Conservation (phyloP, 2,888 invertebrate genomes). For the Loripinus fragilis region DNA sequence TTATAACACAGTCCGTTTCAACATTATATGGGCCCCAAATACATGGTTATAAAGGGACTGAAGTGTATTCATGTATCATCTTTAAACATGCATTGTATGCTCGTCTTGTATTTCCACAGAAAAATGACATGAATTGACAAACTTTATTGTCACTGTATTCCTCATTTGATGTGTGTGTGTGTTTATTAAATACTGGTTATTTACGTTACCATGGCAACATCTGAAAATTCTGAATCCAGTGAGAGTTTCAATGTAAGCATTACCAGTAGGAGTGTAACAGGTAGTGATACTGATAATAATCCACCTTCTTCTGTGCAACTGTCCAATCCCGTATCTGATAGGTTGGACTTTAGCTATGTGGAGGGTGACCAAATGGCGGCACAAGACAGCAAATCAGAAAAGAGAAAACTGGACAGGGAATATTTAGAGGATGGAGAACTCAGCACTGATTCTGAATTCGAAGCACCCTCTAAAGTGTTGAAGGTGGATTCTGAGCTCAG, state of each 20-base stretch:
- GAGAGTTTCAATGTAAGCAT: too few species aligned
- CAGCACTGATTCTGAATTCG: conserved; percentile 7
- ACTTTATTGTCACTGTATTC: too few species aligned
- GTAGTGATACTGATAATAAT: conserved; percentile 23
- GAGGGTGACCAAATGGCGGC: conserved; percentile 59
- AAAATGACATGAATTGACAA: neutral
- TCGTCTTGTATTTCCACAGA: neutral
- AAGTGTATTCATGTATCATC: too few species aligned
- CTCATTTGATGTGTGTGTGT: too few species aligned
- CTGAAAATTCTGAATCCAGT: too few species aligned
- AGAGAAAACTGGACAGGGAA: conserved; percentile 11
- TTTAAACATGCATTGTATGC: neutral
- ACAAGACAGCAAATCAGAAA: neutral
- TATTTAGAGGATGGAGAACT: conserved; percentile 13
- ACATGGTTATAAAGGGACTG: too few species aligned
- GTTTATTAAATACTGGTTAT: too few species aligned
- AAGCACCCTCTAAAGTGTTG: neutral
- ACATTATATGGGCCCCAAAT: too few species aligned
- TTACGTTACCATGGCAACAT: too few species aligned
- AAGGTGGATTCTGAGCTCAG: neutral
- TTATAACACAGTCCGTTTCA: too few species aligned
- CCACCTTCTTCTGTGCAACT: conserved; percentile 72
- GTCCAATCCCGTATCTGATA: conserved; percentile 68
- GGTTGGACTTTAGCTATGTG: conserved; percentile 74
- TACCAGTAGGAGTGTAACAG: neutral